phyloP scores from a whole-genome alignment of 1,140 invertebrate genomes.

The Drosophila elegans region DNA sequence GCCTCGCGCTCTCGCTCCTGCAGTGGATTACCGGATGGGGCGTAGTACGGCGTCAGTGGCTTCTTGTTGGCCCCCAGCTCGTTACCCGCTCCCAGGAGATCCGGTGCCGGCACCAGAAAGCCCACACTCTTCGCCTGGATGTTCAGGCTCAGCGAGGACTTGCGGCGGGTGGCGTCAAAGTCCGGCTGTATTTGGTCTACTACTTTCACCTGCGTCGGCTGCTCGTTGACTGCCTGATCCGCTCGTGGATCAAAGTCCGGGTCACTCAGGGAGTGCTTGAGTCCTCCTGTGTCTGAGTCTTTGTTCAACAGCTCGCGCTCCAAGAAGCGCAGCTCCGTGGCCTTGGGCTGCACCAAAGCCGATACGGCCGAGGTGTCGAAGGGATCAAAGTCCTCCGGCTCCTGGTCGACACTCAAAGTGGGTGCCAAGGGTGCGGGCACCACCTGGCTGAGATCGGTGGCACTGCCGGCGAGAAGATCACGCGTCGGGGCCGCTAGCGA shows the following conservation, averaged over 20 bases:
- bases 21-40: conserved; percentile 86
- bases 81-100: conserved; percentile 77
- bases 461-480: conserved; percentile 90
- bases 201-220: background rate
- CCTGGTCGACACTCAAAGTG: conserved; percentile 80
- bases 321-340: conserved; percentile 91
- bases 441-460: conserved; percentile 90
- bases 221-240: conserved; percentile 36
- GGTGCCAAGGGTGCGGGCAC: conserved; percentile 89
- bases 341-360: conserved; percentile 89
- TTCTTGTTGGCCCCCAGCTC: conserved; percentile 87
- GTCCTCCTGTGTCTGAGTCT: conserved; percentile 67
- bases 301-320: conserved; percentile 90
- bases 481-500: conserved; percentile 59
- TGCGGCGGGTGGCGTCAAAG: conserved; percentile 68
- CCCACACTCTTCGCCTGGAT: conserved; percentile 88
- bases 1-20: conserved; percentile 86
- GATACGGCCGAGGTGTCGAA: conserved; percentile 93
- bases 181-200: conserved; percentile 23
- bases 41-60: conserved; percentile 92
- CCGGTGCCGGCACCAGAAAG: conserved; percentile 88
- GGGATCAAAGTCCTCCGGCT: conserved; percentile 90
- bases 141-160: conserved; percentile 82
- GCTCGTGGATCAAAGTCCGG: conserved; percentile 92
- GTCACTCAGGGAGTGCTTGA: conserved; percentile 87